A percentile compares a stretch with the other conserved stretches of the same genome.
Evolutionary conservation across 2,113 vertebrate genomes (phyloP).

Genomic region (Clarias magur): DNA sequence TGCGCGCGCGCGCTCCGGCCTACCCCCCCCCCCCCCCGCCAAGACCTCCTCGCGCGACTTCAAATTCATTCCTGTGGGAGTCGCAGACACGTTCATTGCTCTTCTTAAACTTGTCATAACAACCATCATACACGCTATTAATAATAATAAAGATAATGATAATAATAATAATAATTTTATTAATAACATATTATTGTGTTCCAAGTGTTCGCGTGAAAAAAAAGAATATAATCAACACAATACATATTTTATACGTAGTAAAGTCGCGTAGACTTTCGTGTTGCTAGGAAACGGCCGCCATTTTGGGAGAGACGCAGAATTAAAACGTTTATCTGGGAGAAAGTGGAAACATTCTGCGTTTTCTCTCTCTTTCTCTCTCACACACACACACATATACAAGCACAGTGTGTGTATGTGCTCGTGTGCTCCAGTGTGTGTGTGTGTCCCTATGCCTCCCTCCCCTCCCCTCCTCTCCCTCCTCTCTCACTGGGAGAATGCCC

Average conservation of each 20-base stretch:
- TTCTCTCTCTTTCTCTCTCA: constrained; percentile 19
- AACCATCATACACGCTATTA: not conserved
- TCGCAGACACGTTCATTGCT: constrained; percentile 15
- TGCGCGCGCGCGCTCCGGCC: too few relatives aligned
- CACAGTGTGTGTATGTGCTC: not conserved
- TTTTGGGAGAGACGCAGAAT: not conserved
- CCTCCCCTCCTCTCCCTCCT: constrained; percentile 57
- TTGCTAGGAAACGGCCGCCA: not conserved
- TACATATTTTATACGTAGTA: not conserved
- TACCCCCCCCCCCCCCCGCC: too few relatives aligned
- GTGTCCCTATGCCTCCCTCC: constrained; percentile 47
- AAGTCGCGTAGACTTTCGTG: too few relatives aligned
- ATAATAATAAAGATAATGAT: too few relatives aligned
- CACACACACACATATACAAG: not conserved
- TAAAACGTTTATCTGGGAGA: not conserved
- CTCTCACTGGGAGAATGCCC: constrained; percentile 72
- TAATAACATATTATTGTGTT: too few relatives aligned
- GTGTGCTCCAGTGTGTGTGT: not conserved
- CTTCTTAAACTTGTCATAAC: not conserved
- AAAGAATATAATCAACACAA: too few relatives aligned
- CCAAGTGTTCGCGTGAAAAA: too few relatives aligned
- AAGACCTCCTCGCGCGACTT: too few relatives aligned
- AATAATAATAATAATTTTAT: too few relatives aligned
- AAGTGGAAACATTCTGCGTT: constrained; percentile 61
- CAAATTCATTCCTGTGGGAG: constrained; percentile 34